These are phyloP conservation scores for Melieria picta DNA, from an alignment of 2,888 invertebrate genomes.

Conservation along the genomic window DNA sequence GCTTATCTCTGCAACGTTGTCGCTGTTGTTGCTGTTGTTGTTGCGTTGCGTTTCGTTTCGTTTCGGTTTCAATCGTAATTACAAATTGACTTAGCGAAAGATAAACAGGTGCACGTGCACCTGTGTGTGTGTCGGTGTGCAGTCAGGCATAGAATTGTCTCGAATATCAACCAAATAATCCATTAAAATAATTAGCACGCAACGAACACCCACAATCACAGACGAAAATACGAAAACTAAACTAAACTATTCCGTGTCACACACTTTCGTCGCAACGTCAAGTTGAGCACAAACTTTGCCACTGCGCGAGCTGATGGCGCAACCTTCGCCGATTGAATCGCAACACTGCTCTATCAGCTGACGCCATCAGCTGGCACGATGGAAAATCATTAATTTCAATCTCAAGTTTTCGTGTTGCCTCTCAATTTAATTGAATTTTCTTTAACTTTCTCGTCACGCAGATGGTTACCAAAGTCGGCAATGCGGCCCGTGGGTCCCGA, in stretches of 20 bases:
- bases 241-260: background rate
- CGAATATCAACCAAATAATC: constrained; percentile 12
- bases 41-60: no score
- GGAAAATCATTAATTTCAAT: constrained; percentile 20
- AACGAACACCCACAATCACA: constrained; percentile 17
- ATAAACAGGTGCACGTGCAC: background rate
- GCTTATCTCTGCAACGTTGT: no score
- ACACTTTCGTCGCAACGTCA: background rate
- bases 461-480: constrained; percentile 84
- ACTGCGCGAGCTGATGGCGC: background rate
- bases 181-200: constrained; percentile 21
- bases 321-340: background rate
- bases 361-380: background rate
- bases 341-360: background rate
- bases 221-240: constrained; percentile 7
- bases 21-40: no score
- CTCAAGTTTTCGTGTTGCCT: background rate
- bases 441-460: constrained; percentile 59
- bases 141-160: background rate
- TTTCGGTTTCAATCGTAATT: no score
- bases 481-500: constrained; percentile 87
- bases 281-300: background rate
- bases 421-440: background rate
- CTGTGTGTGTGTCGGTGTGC: background rate
- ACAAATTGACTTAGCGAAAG: background rate